These are phyloP conservation scores for Ormyrus pomaceus DNA, from an alignment of 2,888 invertebrate species.

Conservation along the genomic window DNA sequence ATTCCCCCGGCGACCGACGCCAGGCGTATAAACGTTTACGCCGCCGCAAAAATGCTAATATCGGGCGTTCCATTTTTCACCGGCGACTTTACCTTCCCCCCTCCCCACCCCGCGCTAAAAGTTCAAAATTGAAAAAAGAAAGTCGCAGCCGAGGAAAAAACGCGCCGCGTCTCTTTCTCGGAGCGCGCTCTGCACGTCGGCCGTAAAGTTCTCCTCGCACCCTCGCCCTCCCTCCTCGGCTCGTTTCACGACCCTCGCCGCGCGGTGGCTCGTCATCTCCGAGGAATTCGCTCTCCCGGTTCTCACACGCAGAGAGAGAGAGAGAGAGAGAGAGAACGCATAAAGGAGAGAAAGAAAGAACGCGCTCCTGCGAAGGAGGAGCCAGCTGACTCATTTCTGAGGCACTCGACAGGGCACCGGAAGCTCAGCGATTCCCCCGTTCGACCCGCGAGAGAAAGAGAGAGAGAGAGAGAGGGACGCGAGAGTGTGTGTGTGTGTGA, in stretches of 20 bases:
- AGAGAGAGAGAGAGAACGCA: constrained; percentile 10
- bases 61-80: constrained; percentile 20
- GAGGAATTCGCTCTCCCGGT: constrained; percentile 45
- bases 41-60: constrained; percentile 16
- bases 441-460: constrained; percentile 11
- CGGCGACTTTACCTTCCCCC: background rate
- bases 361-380: background rate
- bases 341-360: background rate
- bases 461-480: constrained; percentile 11
- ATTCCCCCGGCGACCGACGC: background rate
- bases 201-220: constrained; percentile 1
- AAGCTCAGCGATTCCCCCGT: constrained; percentile 53
- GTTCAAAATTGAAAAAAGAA: constrained; percentile 18
- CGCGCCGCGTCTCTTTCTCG: too few species aligned
- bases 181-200: too few species aligned
- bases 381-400: constrained; percentile 53
- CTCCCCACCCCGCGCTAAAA: background rate
- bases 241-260: constrained; percentile 38
- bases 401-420: constrained; percentile 53
- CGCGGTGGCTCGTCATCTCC: constrained; percentile 51
- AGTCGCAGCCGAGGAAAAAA: background rate
- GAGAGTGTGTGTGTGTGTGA: too few species aligned
- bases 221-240: constrained; percentile 5
- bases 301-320: background rate
- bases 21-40: background rate